These are phyloP conservation scores for Esox lucius DNA, from an alignment of 2,797 vertebrate genomes.

Conservation along the genomic window DNA sequence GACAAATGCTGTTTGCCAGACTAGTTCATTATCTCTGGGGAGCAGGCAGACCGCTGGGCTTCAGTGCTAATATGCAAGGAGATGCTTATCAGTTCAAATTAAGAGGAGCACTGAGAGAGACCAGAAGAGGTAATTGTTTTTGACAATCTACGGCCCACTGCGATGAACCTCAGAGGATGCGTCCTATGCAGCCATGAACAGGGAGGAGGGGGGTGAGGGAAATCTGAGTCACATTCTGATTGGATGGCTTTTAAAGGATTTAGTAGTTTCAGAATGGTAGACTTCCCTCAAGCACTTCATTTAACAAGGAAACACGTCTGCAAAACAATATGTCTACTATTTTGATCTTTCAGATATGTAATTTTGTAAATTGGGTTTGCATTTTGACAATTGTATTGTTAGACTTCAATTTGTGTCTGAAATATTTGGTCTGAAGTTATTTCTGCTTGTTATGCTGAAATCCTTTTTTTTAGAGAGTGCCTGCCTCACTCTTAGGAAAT, in stretches of 20 bases:
- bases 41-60: conserved; percentile 67
- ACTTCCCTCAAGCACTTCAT: conserved; percentile 24
- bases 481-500: conserved; percentile 8
- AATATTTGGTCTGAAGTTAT: neutral
- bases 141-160: conserved; percentile 71
- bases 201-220: conserved; percentile 26
- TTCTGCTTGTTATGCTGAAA: conserved; percentile 20
- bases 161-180: conserved; percentile 66
- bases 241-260: conserved; percentile 19
- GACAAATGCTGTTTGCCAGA: conserved; percentile 73
- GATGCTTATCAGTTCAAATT: conserved; percentile 84
- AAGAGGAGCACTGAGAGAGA: conserved; percentile 71
- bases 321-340: conserved; percentile 2
- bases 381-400: conserved; percentile 2
- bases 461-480: neutral
- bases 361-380: neutral
- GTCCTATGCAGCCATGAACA: conserved; percentile 40
- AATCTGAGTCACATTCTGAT: conserved; percentile 18
- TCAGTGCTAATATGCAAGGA: conserved; percentile 76
- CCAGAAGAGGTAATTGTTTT: conserved; percentile 75
- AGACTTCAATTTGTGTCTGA: neutral
- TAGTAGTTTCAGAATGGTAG: conserved; percentile 17
- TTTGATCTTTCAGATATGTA: neutral
- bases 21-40: conserved; percentile 73
- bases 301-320: conserved; percentile 21